A percentile compares a stretch with the other conserved stretches of the same genome.
Evolutionary conservation across 2,113 vertebrate species (phyloP).

Genomic region (Indicator maculatus): DNA sequence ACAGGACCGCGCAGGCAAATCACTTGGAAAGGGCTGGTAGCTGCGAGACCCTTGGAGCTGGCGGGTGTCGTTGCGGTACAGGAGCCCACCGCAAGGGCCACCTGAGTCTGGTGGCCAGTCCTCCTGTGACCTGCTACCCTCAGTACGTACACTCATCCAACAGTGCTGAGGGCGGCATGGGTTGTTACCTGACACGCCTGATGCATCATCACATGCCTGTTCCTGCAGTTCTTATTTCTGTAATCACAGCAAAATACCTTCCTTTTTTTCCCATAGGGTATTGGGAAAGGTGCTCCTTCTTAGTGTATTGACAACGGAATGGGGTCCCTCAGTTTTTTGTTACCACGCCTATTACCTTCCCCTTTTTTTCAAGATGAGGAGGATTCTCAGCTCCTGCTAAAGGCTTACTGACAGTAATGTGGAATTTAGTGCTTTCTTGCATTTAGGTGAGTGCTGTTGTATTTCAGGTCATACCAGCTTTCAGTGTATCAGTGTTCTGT

Average conservation of each 20-base stretch:
- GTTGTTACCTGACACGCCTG: background rate
- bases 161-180: rapidly evolving
- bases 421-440: background rate
- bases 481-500: background rate
- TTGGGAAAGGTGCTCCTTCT: background rate
- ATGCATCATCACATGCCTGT: rapidly evolving
- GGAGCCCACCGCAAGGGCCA: no score
- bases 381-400: background rate
- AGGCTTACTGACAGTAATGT: background rate
- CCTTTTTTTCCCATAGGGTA: background rate
- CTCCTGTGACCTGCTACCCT: background rate
- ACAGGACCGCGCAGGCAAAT: rapidly evolving
- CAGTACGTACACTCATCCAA: rapidly evolving
- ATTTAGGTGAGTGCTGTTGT: background rate
- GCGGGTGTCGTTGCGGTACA: background rate
- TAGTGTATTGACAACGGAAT: no score
- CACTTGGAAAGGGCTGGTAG: rapidly evolving
- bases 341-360: background rate
- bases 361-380: background rate
- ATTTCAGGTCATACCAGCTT: background rate
- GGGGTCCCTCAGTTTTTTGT: background rate
- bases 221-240: background rate
- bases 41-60: rapidly evolving
- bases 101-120: rapidly evolving
- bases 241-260: background rate